A percentile compares a stretch with the other conserved stretches of the same genome.
Evolutionary conservation across 2,888 invertebrate species (phyloP).

Genomic region (Pseudanteris insignis): DNA sequence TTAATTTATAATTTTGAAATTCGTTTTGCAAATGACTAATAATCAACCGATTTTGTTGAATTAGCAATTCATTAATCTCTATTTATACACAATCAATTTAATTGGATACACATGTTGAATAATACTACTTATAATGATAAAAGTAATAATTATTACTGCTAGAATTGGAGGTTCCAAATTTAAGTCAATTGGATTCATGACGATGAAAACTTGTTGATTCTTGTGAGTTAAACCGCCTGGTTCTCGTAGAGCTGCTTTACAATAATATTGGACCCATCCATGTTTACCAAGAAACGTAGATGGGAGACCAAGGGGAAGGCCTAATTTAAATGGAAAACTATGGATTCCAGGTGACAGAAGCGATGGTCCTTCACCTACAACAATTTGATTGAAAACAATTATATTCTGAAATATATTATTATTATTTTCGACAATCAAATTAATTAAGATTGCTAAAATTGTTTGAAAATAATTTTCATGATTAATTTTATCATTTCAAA

Average conservation of each 20-base stretch:
- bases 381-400: background rate
- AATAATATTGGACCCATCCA: conserved; percentile 95
- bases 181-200: conserved; percentile 94
- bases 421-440: too few relatives aligned
- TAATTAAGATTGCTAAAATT: too few relatives aligned
- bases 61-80: conserved; percentile 1
- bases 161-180: conserved; percentile 89
- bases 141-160: conserved; percentile 77
- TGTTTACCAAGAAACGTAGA: conserved; percentile 93
- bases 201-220: conserved; percentile 96
- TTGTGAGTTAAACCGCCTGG: conserved; percentile 91
- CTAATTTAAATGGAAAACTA: conserved; percentile 93
- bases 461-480: too few relatives aligned
- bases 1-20: background rate
- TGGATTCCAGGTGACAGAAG: conserved; percentile 91
- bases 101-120: too few relatives aligned
- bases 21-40: conserved; percentile 15
- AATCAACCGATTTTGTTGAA: too few relatives aligned
- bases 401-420: background rate
- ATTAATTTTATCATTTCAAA: too few relatives aligned
- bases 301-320: conserved; percentile 87
- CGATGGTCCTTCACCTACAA: conserved; percentile 80
- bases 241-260: conserved; percentile 88
- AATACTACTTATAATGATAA: too few relatives aligned
- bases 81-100: conserved; percentile 1